Evolutionary conservation across 2,797 vertebrate species (phyloP).

Genomic region (Brotula barbata): DNA sequence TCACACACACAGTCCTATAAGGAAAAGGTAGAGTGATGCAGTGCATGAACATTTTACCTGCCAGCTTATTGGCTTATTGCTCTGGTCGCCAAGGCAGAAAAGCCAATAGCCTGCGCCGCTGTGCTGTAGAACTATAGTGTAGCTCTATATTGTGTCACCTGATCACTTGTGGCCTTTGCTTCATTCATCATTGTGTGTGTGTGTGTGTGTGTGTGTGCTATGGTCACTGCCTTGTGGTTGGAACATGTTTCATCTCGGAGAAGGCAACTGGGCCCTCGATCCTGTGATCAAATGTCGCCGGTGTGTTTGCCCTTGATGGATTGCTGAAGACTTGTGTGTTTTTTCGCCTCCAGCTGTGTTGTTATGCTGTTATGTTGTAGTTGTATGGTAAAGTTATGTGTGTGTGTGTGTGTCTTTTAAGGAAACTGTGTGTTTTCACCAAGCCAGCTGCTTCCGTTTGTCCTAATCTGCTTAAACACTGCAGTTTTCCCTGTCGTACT

Average conservation of each 20-base stretch:
- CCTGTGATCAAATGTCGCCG: slow-evolving; percentile 48
- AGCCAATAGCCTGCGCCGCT: slow-evolving; percentile 70
- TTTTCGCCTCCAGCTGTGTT: slow-evolving; percentile 39
- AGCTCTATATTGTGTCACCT: slow-evolving; percentile 49
- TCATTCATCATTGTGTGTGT: slow-evolving; percentile 51
- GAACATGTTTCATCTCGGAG: slow-evolving; percentile 44
- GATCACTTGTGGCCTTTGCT: slow-evolving; percentile 54
- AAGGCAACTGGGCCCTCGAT: slow-evolving; percentile 39
- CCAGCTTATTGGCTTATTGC: slow-evolving; percentile 69
- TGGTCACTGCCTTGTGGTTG: slow-evolving; percentile 42
- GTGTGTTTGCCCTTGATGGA: slow-evolving; percentile 62
- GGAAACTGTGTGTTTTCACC: slow-evolving; percentile 37
- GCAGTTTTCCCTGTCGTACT: slow-evolving; percentile 9
- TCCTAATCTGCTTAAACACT: slow-evolving; percentile 11
- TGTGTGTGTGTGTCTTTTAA: slow-evolving; percentile 23
- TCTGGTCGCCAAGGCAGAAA: slow-evolving; percentile 46
- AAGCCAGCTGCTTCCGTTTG: slow-evolving; percentile 43
- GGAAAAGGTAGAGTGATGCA: slow-evolving; percentile 94
- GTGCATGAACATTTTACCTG: slow-evolving; percentile 72
- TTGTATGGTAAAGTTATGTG: slow-evolving; percentile 33
- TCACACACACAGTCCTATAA: slow-evolving; percentile 93
- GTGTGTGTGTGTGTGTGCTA: slow-evolving; percentile 48
- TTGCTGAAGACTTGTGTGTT: slow-evolving; percentile 46
- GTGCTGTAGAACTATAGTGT: slow-evolving; percentile 57
- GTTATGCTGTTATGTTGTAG: slow-evolving; percentile 33